These are phyloP conservation scores for Acanthacorydalis orientalis DNA, from an alignment of 2,888 invertebrate species.

Conservation along the genomic window DNA sequence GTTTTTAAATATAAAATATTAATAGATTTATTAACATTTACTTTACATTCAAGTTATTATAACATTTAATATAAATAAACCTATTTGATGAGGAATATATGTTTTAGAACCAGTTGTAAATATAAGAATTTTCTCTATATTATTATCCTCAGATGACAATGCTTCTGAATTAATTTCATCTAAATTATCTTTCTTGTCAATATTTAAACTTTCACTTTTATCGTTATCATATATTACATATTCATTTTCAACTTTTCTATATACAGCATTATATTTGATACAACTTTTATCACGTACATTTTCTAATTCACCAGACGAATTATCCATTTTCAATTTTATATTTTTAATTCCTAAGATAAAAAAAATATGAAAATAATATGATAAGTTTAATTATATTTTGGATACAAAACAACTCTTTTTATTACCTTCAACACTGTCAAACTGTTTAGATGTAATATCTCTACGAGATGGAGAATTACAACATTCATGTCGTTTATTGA, in stretches of 20 bases:
- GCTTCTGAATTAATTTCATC: conserved; percentile 4
- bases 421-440: background rate
- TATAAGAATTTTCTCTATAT: conserved; percentile 55
- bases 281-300: conserved; percentile 34
- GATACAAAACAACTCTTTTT: background rate
- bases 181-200: conserved; percentile 10
- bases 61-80: conserved; percentile 15
- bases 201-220: conserved; percentile 17
- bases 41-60: too few species aligned
- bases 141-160: conserved; percentile 26
- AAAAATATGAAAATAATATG: conserved; percentile 2
- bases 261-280: conserved; percentile 45
- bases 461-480: conserved; percentile 36
- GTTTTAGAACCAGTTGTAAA: conserved; percentile 72
- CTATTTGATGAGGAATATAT: conserved; percentile 73
- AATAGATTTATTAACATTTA: too few species aligned
- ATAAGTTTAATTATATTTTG: too few species aligned
- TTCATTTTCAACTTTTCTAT: conserved; percentile 34
- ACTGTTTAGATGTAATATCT: conserved; percentile 19
- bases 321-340: background rate
- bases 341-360: conserved; percentile 6
- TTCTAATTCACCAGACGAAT: conserved; percentile 13
- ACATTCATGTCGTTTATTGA: conserved; percentile 19
- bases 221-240: conserved; percentile 20
- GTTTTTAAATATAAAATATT: too few species aligned